Percentiles rank a stretch among this genome's conserved stretches.
These are phyloP conservation scores for Syngnathus typhle DNA, from an alignment of 2,113 vertebrate genomes.

Conservation along the genomic window DNA sequence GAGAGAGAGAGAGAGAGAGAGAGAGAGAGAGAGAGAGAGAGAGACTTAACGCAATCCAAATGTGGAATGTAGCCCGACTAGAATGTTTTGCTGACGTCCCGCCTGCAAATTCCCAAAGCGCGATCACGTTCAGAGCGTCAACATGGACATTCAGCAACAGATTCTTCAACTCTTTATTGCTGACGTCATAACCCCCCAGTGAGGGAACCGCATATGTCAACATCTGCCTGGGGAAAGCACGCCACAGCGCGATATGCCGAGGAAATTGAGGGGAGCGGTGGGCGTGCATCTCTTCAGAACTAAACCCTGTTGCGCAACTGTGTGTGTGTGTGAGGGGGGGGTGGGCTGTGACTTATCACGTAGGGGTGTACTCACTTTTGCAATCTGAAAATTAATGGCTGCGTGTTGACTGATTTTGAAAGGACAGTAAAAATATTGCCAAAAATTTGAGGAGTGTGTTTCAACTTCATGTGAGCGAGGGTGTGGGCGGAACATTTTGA, in stretches of 20 bases:
- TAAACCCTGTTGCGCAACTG: not conserved
- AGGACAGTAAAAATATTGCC: not conserved
- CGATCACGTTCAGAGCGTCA: not conserved
- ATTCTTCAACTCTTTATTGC: too few species aligned
- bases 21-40: not conserved
- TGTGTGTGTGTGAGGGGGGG: too few species aligned
- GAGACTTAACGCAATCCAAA: not conserved
- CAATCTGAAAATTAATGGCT: not conserved
- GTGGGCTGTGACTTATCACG: not conserved
- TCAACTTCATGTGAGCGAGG: too few species aligned
- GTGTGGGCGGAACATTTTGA: too few species aligned
- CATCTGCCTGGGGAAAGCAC: not conserved
- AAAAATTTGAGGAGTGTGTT: not conserved
- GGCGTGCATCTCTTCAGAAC: not conserved
- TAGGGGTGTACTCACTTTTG: not conserved
- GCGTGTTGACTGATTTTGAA: too few species aligned
- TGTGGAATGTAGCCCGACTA: not conserved
- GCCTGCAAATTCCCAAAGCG: not conserved
- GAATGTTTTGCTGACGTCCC: not conserved
- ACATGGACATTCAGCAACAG: not conserved
- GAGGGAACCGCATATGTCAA: not conserved
- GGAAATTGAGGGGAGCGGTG: not conserved
- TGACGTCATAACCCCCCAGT: too few species aligned
- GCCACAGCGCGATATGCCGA: not conserved
- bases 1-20: not conserved